Conservation (phyloP, 2,113 vertebrate species). For the Corydoras sp. region DNA sequence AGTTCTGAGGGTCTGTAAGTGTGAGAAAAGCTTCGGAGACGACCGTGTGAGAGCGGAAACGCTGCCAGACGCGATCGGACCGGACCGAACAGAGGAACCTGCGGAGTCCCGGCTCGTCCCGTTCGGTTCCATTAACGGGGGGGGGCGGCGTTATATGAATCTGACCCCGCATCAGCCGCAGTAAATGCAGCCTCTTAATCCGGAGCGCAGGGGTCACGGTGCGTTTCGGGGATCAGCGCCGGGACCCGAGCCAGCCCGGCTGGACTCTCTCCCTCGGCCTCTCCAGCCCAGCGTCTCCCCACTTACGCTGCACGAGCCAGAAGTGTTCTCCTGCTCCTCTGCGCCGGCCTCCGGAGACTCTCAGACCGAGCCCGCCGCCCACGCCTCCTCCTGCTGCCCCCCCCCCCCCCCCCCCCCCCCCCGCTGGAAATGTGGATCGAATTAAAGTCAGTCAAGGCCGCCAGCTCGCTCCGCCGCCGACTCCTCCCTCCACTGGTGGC, state of each 20-base stretch:
- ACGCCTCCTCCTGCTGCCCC: conserved; percentile 31
- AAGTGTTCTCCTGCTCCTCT: conserved; percentile 54
- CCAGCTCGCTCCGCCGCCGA: conserved; percentile 54
- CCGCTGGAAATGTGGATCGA: conserved; percentile 59
- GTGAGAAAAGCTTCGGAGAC: too few species aligned
- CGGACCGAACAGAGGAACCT: too few species aligned
- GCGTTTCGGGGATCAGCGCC: conserved; percentile 24
- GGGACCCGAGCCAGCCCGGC: conserved; percentile 37
- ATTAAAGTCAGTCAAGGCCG: conserved; percentile 57
- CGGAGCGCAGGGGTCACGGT: conserved; percentile 25
- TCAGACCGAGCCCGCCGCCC: conserved; percentile 24
- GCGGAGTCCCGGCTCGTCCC: background rate
- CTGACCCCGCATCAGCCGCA: conserved; percentile 28
- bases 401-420: conserved; percentile 26
- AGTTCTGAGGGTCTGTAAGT: too few species aligned
- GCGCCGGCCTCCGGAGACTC: conserved; percentile 25
- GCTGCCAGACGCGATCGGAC: too few species aligned
- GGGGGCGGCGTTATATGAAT: conserved; percentile 3
- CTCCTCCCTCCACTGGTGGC: conserved; percentile 46
- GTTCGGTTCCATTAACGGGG: conserved; percentile 26
- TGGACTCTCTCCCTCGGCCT: conserved; percentile 11
- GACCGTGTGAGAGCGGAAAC: too few species aligned
- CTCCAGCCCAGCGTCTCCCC: conserved; percentile 12
- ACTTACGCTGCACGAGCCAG: conserved; percentile 40
- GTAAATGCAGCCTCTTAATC: conserved; percentile 25